Base-by-base conservation (phyloP, 2,888 invertebrate genomes). In the Platypus cylindrus region DNA sequence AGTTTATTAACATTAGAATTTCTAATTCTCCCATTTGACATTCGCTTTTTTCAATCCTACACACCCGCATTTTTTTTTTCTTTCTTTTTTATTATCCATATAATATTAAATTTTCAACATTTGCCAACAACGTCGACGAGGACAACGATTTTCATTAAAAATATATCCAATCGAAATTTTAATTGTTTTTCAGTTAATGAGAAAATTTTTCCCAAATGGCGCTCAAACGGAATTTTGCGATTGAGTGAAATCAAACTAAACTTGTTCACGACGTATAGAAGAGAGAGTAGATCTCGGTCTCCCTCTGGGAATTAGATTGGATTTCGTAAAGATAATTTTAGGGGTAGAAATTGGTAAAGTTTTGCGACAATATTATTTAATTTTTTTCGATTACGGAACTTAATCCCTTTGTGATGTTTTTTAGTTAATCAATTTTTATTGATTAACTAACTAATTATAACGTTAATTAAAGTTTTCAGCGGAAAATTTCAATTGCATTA, bases 141-240 rank as follows among this genome's bases (percentile, higher is more conserved):
- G n/a, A n/a, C n/a, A n/a, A n/a, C n/a, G n/a, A n/a, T 39, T 41
- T 40, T 44, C 41, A 45, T 44, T 44, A 44, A 45, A 44, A 45
- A 40, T 40, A 35, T 41, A 43, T 39, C 36, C 39, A 23, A 28
- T 12, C 34, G 23, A 23, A 23, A 20, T 5, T 23, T 29, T 28
- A 28, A 34, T 28, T 34, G 28, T 28, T 34, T 34, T 34, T 34
- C 29, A 22, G 15, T 20, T 34, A 28, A 34, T 28, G 28, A 22
- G 29, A 22, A 29, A 22, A 28, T 34, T 33, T 34, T 34, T n/a
- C n/a, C n/a, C n/a, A n/a, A n/a, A 34, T 34, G 28, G 16, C 7
- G 23, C 13, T 29, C 28, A 7, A 16, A 22, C 22, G 34, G 34
- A 22, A 34, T 28, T 28, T 26, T 34, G n/a, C 27, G 29, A 34